Conservation (phyloP, 2,797 vertebrate species). For the Fistularia tabacaria region DNA sequence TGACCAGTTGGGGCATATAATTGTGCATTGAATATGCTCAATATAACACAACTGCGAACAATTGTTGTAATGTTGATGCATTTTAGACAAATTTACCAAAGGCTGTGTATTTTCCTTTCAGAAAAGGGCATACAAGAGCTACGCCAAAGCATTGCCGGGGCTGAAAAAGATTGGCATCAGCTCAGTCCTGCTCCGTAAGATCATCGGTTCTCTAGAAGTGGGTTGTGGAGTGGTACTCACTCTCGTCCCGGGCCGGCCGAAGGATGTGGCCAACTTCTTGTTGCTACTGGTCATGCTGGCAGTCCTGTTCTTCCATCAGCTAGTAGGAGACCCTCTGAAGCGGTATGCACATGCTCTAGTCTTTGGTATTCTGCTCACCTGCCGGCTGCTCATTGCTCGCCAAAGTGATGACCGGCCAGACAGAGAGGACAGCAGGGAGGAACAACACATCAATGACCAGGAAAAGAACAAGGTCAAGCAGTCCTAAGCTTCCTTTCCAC, state of each 20-base stretch:
- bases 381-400: conserved; percentile 93
- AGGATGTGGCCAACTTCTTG: conserved; percentile 96
- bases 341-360: conserved; percentile 96
- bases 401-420: conserved; percentile 89
- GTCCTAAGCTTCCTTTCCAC: conserved; percentile 72
- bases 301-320: conserved; percentile 96
- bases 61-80: too few species aligned
- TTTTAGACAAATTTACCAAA: too few species aligned
- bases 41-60: too few species aligned
- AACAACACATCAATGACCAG: conserved; percentile 80
- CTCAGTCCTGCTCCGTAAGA: conserved; percentile 94
- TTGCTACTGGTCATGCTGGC: conserved; percentile 93
- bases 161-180: conserved; percentile 94
- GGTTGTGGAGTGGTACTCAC: conserved; percentile 93
- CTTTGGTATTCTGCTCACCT: conserved; percentile 96
- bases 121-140: conserved; percentile 98
- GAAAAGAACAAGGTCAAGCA: conserved; percentile 96
- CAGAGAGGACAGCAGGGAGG: conserved; percentile 75
- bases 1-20: too few species aligned
- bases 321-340: conserved; percentile 96
- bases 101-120: conserved; percentile 61
- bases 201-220: conserved; percentile 92
- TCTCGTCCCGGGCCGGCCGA: conserved; percentile 90
- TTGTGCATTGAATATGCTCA: too few species aligned
- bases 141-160: conserved; percentile 91